phyloP scores from a whole-genome alignment of 2,113 vertebrate genomes.

The Corythornis madagascariensis region DNA sequence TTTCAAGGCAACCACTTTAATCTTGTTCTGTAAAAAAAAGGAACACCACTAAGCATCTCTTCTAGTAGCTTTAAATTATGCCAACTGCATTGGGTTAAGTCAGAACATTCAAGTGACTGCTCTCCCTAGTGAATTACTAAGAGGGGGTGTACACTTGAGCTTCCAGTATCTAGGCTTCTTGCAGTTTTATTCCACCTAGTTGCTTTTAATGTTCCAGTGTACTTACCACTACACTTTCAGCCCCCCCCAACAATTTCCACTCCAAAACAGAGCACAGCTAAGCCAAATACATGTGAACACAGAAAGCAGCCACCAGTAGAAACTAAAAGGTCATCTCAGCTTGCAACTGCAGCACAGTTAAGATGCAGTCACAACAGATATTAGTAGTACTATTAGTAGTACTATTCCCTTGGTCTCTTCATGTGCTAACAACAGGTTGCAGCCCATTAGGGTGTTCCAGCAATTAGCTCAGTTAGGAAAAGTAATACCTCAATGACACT shows the following conservation, averaged over 20 bases:
- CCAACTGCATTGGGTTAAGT: not conserved
- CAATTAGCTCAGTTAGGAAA: not conserved
- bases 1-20: constrained; percentile 99
- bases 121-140: not conserved
- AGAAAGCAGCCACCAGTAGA: not conserved
- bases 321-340: not conserved
- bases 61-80: not conserved
- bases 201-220: not conserved
- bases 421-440: not conserved
- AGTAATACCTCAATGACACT: not conserved
- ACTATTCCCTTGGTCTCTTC: not conserved
- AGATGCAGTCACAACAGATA: not conserved
- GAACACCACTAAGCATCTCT: not conserved
- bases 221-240: not conserved
- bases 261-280: not conserved
- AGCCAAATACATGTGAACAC: not conserved
- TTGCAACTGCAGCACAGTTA: not conserved
- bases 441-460: not conserved
- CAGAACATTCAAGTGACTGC: not conserved
- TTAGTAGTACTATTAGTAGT: not conserved
- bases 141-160: not conserved
- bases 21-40: constrained; percentile 89
- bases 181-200: not conserved
- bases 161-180: not conserved
- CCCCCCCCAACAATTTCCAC: not conserved